These are phyloP conservation scores for Galeopterus variegatus DNA, from an alignment of 2,113 vertebrate species.

Conservation along the genomic window DNA sequence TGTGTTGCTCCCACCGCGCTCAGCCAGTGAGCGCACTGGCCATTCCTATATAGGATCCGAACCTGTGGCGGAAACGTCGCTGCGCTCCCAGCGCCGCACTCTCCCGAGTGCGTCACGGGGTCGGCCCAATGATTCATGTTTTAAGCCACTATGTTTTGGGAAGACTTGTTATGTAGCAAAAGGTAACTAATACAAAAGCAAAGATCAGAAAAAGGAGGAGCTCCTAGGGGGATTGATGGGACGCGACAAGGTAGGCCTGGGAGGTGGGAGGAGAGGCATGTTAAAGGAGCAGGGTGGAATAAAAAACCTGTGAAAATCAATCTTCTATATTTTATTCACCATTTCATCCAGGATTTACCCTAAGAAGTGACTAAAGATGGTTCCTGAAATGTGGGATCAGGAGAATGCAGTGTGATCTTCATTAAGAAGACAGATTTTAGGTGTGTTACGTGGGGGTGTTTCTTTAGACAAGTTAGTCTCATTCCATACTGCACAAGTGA, in stretches of 20 bases:
- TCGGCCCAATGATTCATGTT: neutral
- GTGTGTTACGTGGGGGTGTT: neutral
- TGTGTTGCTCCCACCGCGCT: too few species aligned
- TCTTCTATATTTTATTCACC: neutral
- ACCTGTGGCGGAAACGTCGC: too few species aligned
- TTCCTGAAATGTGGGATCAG: neutral
- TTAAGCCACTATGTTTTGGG: neutral
- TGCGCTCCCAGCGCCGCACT: too few species aligned
- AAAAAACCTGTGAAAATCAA: neutral
- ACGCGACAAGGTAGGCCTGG: neutral
- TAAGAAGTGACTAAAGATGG: neutral
- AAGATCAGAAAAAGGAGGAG: slow-evolving; percentile 9
- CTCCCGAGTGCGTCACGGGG: too few species aligned
- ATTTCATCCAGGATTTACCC: neutral
- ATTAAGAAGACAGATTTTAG: neutral
- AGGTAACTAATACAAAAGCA: neutral
- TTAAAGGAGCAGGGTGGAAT: neutral
- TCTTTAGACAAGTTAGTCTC: neutral
- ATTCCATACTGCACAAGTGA: neutral
- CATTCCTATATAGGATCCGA: too few species aligned
- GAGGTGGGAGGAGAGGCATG: neutral
- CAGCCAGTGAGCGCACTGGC: too few species aligned
- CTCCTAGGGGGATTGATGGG: neutral
- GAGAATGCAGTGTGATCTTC: neutral
- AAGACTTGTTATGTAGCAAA: neutral